Conservation (phyloP, 2,797 vertebrate species). For the Hyperoplus immaculatus region DNA sequence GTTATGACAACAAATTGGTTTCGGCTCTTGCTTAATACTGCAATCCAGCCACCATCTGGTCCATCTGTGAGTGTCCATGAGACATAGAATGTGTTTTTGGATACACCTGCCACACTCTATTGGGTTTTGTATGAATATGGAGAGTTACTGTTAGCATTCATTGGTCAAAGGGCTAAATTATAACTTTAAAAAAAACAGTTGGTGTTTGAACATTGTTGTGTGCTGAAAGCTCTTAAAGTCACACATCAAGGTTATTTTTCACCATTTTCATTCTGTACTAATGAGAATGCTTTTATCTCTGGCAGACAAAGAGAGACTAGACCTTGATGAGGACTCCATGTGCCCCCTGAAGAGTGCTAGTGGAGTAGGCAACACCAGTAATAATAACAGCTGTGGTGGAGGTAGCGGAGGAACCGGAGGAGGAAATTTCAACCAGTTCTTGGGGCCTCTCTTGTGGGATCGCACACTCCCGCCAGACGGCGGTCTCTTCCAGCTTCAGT, state of each 20-base stretch:
- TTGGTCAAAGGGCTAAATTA: neutral
- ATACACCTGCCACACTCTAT: slow-evolving; percentile 35
- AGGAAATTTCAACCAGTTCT: slow-evolving; percentile 86
- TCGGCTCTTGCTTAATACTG: slow-evolving; percentile 64
- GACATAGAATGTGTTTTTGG: slow-evolving; percentile 18
- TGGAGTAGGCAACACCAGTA: slow-evolving; percentile 69
- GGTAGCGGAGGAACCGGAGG: slow-evolving; percentile 63
- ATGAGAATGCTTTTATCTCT: slow-evolving; percentile 27
- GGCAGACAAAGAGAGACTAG: slow-evolving; percentile 84
- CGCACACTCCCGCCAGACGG: slow-evolving; percentile 91
- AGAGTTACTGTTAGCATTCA: slow-evolving; percentile 24
- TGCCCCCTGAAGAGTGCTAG: slow-evolving; percentile 79
- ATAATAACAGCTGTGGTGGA: slow-evolving; percentile 69
- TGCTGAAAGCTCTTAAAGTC: slow-evolving; percentile 9
- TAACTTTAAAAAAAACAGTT: neutral
- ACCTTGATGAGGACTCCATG: slow-evolving; percentile 85
- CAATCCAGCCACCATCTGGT: slow-evolving; percentile 77
- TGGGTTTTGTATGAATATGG: slow-evolving; percentile 14
- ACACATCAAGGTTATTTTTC: slow-evolving; percentile 3
- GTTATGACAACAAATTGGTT: slow-evolving; percentile 70
- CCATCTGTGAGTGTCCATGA: slow-evolving; percentile 67
- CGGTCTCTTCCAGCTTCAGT: slow-evolving; percentile 92
- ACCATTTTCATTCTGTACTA: slow-evolving; percentile 17
- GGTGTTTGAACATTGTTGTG: neutral
- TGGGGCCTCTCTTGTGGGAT: slow-evolving; percentile 93